Conservation (phyloP, 2,113 vertebrate genomes). For the Glareola pratincola region DNA sequence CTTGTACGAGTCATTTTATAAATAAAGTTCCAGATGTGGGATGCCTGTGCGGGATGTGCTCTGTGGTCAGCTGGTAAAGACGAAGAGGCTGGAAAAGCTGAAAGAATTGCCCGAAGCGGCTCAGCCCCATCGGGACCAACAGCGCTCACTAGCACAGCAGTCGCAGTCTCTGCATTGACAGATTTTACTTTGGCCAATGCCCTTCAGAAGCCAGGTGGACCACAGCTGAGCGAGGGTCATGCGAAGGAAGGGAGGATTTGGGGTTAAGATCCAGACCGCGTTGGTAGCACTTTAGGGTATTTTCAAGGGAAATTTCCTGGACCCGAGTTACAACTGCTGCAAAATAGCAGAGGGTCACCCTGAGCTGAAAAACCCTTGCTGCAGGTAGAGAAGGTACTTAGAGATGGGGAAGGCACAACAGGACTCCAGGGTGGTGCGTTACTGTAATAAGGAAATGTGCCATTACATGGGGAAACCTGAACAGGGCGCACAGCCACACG, state of each 20-base stretch:
- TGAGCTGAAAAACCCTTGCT: neutral
- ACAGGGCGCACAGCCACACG: neutral
- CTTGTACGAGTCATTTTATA: conserved; percentile 46
- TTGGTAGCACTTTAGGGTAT: neutral
- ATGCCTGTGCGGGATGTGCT: neutral
- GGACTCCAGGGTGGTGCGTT: neutral
- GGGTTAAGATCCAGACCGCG: neutral
- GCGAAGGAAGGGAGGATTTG: neutral
- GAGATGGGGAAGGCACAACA: neutral
- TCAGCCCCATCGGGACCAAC: neutral
- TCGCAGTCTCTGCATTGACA: neutral
- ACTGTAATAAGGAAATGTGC: neutral
- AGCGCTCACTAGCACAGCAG: neutral
- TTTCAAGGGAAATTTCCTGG: neutral
- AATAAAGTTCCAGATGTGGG: conserved; percentile 47
- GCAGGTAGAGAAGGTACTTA: neutral
- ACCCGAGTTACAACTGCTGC: neutral
- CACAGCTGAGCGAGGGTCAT: neutral
- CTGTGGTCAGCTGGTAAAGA: neutral
- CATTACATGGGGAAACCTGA: neutral
- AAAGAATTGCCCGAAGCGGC: too few species aligned
- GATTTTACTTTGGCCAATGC: neutral
- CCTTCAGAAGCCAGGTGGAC: neutral
- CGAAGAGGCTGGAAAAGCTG: neutral
- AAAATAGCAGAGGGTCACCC: neutral